These are phyloP conservation scores for Pseudorhiza aurosa DNA, from an alignment of 30 jellyfish, hydroid and myxozoan species.

Conservation along the genomic window DNA sequence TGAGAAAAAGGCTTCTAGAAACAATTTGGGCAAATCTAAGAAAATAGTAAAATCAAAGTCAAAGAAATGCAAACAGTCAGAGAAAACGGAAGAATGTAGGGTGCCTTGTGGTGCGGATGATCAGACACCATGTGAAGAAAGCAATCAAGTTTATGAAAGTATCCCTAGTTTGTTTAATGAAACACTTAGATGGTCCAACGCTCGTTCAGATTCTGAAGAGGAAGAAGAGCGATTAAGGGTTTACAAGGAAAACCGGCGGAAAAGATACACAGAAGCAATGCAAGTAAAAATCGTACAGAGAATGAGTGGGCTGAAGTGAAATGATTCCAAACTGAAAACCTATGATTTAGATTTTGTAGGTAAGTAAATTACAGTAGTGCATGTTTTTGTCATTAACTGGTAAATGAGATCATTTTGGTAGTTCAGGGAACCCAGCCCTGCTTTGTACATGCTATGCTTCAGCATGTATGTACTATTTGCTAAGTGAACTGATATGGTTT, in stretches of 20 bases:
- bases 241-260: slow-evolving; percentile 48
- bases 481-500: too few relatives aligned
- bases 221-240: slow-evolving; percentile 43
- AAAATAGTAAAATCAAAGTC: slow-evolving; percentile 2
- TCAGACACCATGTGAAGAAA: not conserved
- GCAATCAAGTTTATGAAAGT: not conserved
- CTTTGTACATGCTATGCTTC: too few relatives aligned
- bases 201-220: slow-evolving; percentile 64
- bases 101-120: not conserved
- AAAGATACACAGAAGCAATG: slow-evolving; percentile 51
- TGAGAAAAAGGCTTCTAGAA: not conserved
- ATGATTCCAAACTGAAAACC: too few relatives aligned
- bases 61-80: not conserved
- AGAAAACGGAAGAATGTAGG: not conserved
- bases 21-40: not conserved
- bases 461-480: too few relatives aligned
- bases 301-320: slow-evolving; percentile 4
- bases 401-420: too few relatives aligned
- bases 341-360: too few relatives aligned
- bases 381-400: too few relatives aligned
- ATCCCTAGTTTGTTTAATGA: slow-evolving; percentile 15
- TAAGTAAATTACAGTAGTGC: too few relatives aligned
- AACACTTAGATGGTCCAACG: slow-evolving; percentile 46
- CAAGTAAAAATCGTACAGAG: slow-evolving; percentile 37
- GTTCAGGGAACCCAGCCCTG: too few relatives aligned